Percentiles rank a stretch among this genome's conserved stretches.
Conservation (phyloP, 2,113 vertebrate genomes). For the Crotalus tigris region DNA sequence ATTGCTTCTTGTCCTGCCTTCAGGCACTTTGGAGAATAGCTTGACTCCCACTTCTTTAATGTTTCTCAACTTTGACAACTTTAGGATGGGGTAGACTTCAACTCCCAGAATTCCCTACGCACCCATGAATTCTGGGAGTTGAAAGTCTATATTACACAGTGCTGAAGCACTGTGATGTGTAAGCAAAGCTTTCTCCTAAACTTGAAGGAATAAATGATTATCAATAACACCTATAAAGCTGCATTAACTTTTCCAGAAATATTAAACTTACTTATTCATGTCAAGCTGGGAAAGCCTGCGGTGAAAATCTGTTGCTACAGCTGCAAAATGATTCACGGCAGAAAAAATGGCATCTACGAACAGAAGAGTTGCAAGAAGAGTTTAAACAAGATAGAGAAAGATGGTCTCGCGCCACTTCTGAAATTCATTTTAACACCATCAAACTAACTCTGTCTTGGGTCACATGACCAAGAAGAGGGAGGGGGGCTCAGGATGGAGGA, state of each 20-base stretch:
- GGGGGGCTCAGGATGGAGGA: background rate
- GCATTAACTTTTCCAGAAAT: background rate
- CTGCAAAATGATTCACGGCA: constrained; percentile 84
- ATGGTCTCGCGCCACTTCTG: background rate
- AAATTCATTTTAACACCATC: background rate
- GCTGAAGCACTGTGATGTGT: background rate
- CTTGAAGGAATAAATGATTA: background rate
- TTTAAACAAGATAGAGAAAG: background rate
- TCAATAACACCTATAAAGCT: background rate
- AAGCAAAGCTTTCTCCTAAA: background rate
- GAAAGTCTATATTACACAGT: background rate
- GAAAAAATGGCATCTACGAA: constrained; percentile 84
- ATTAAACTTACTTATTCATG: constrained; percentile 78
- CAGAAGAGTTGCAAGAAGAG: background rate
- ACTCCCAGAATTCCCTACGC: background rate
- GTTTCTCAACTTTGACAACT: background rate
- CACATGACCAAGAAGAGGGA: background rate
- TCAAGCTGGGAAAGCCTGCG: constrained; percentile 74
- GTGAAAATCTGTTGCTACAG: constrained; percentile 79
- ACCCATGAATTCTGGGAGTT: background rate
- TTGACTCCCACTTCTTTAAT: no score
- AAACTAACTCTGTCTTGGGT: background rate
- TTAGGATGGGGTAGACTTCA: background rate
- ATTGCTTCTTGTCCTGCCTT: no score
- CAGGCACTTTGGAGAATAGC: no score